Evolutionary conservation across 2,113 vertebrate genomes (phyloP).

Genomic region (Odontesthes bonariensis): DNA sequence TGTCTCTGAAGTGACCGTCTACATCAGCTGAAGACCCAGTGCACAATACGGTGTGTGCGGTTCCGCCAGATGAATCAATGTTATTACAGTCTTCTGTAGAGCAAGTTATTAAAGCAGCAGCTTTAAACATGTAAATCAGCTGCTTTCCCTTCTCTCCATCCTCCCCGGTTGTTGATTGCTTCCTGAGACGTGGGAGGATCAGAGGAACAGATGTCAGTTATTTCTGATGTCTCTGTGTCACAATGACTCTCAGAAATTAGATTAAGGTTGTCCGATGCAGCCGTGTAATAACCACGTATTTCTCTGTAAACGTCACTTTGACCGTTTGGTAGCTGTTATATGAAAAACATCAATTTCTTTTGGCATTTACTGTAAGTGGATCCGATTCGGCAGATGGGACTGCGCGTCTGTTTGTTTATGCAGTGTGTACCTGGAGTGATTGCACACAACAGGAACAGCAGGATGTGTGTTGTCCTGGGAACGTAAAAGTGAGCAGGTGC

Average conservation of each 20-base stretch:
- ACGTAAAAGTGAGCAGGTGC: conserved; percentile 28
- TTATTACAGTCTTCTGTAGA: conserved; percentile 25
- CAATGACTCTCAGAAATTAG: conserved; percentile 27
- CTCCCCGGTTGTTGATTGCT: conserved; percentile 21
- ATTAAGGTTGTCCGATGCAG: conserved; percentile 41
- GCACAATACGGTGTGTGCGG: background rate
- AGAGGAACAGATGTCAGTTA: conserved; percentile 57
- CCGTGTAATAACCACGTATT: conserved; percentile 14
- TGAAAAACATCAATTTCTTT: conserved; percentile 8
- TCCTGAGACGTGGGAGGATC: conserved; percentile 45
- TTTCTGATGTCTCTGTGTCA: conserved; percentile 43
- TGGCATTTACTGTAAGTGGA: conserved; percentile 2
- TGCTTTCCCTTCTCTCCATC: background rate
- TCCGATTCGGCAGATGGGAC: conserved; percentile 34
- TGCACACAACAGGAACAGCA: background rate
- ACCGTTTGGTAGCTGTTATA: conserved; percentile 1
- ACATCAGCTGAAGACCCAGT: background rate
- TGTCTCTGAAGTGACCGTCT: background rate
- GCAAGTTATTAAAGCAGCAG: conserved; percentile 1
- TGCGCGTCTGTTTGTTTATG: background rate
- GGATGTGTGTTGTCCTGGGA: background rate
- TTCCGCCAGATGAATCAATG: conserved; percentile 4
- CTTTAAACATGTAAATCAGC: conserved; percentile 45
- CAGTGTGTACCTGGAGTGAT: background rate
- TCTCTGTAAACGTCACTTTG: conserved; percentile 40